phyloP scores from a whole-genome alignment of 2,797 vertebrate species.

The Neosalanx taihuensis region DNA sequence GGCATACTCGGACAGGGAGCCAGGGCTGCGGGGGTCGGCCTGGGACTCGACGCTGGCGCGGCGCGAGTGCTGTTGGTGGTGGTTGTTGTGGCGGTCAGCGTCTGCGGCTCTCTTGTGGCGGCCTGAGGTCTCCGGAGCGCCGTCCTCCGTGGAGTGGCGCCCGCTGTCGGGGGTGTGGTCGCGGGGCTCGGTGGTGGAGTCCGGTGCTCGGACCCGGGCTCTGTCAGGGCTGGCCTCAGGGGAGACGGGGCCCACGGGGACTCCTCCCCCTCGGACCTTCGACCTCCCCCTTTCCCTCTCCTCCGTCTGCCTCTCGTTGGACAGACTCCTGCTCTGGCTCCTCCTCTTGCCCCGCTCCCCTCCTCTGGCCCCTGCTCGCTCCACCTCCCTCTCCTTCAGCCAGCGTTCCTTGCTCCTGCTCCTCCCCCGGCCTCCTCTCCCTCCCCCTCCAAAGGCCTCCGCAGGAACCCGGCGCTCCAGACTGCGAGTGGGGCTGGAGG shows the following conservation, averaged over 20 bases:
- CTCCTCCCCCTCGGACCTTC: conserved; percentile 59
- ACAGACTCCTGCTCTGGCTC: conserved; percentile 75
- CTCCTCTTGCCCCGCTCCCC: conserved; percentile 82
- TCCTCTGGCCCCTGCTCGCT: conserved; percentile 74
- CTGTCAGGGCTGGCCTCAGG: conserved; percentile 86
- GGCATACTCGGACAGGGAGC: conserved; percentile 85
- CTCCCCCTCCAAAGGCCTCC: conserved; percentile 76
- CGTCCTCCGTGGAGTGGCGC: conserved; percentile 57
- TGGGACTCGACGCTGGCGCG: conserved; percentile 33
- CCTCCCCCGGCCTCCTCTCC: conserved; percentile 74
- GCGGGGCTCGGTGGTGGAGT: conserved; percentile 80
- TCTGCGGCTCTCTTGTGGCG: conserved; percentile 64
- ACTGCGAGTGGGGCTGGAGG: conserved; percentile 81
- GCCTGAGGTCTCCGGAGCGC: conserved; percentile 42
- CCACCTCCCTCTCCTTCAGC: conserved; percentile 81
- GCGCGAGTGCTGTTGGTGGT: conserved; percentile 55
- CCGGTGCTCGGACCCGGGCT: conserved; percentile 80
- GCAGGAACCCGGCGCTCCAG: conserved; percentile 79
- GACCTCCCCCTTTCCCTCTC: conserved; percentile 68
- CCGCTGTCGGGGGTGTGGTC: conserved; percentile 75
- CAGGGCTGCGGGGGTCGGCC: conserved; percentile 60
- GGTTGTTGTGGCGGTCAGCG: conserved; percentile 58
- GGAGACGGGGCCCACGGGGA: conserved; percentile 63
- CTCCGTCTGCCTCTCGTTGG: conserved; percentile 80
- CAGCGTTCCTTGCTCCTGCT: conserved; percentile 91